Base-by-base conservation (phyloP, 2,797 vertebrate genomes). In the Botia almorhae region DNA sequence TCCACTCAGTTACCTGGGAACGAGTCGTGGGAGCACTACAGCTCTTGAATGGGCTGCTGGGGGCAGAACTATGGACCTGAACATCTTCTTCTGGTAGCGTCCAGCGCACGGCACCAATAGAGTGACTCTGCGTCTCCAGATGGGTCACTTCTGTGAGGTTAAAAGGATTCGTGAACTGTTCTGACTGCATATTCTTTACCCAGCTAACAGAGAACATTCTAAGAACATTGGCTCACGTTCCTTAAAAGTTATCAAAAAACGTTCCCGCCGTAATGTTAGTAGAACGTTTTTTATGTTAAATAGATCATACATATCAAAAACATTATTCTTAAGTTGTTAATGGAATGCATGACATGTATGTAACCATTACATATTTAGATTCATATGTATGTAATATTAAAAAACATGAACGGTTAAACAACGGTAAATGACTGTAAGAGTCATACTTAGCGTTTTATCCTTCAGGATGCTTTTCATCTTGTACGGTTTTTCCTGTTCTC, bases 381-480 rank as follows among this genome's bases (percentile, higher is more conserved):
- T 29, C 23, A n/a, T 53, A 33, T 29, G 1, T 6, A n/a, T 56
- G 1, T 13, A 58, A 61, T 21, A 13, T 11, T 21, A 16, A 17
- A 75, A 21, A 29, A 33, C n/a, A 23, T 29, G 51, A 67, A 53
- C 4, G 3, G 17, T 55, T 23, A 23, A 33, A 65, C 19, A 64
- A 29, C 29, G 26, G 7, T 13, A 26, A 53, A 50, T 3, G 12
- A 11, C 10, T 50, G 46, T 50, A 14, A n/a, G n/a, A 29, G 13
- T 84, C 90, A 0, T 90, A 93, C 93, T 90, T 79, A 7, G 16
- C 2, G 73, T 90, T 7, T 69, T 69, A 6, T 65, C 19, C 80
- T 93, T 94, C 79, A 93, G 80, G 82, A 94, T 93, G 7, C 91
- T 82, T 78, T 93, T 93, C 87, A 91, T 87, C 74, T 89, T 85